phyloP scores from a whole-genome alignment of 2,113 vertebrate species.

The Percopsis transmontana region DNA sequence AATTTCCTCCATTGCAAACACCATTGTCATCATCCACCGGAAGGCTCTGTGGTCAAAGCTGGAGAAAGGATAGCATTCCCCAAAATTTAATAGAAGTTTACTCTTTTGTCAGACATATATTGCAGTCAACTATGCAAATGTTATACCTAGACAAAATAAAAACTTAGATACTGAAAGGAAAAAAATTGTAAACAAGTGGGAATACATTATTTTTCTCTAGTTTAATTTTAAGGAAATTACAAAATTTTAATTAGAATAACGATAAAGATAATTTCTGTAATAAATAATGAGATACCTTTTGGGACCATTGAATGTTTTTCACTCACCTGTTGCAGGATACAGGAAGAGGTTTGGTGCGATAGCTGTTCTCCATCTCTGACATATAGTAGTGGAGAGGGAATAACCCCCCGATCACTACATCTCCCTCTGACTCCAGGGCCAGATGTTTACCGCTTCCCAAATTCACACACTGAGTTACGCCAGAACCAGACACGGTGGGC shows the following conservation, averaged over 20 bases:
- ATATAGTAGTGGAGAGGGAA: slow-evolving; percentile 74
- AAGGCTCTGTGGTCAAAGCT: slow-evolving; percentile 73
- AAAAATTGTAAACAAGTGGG: not conserved
- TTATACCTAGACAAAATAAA: no score
- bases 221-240: not conserved
- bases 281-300: not conserved
- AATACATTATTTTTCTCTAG: not conserved
- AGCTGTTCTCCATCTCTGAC: slow-evolving; percentile 48
- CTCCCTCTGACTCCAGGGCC: slow-evolving; percentile 57
- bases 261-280: not conserved
- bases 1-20: slow-evolving; percentile 75
- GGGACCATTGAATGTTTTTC: not conserved
- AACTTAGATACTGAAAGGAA: no score
- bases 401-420: slow-evolving; percentile 74
- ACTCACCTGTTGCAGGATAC: slow-evolving; percentile 71
- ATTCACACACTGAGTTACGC: slow-evolving; percentile 47
- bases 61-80: not conserved
- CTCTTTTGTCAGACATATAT: not conserved
- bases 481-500: not conserved
- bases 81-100: no score
- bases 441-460: slow-evolving; percentile 43
- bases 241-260: not conserved
- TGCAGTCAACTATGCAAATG: not conserved
- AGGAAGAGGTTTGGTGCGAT: slow-evolving; percentile 51
- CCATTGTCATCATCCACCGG: slow-evolving; percentile 72